Base-by-base conservation (phyloP, 2,888 invertebrate genomes). In the Erynnis tages region DNA sequence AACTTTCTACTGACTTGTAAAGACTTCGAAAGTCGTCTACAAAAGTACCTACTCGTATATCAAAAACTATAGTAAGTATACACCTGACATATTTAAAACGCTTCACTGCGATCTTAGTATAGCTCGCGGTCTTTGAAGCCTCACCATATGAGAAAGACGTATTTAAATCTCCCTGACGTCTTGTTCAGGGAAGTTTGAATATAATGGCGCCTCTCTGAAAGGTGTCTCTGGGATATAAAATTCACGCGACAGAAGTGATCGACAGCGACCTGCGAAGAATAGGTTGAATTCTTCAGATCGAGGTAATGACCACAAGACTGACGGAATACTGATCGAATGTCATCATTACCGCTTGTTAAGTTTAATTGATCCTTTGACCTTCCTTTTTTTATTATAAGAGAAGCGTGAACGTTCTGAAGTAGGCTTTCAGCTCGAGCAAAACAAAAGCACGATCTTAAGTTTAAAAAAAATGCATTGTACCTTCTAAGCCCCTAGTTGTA, bases 131-230 rank as follows among this genome's bases (percentile, higher is more conserved):
- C 66, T 67, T 63, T 44, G 45, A 63, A 62, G 83, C 82, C 73
- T 53, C 58, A 59, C 41, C 48, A 57, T 56, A 59, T 68, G 72
- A 76, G 70, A 72, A 66, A 82, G 76, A 79, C 66, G 78, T 83
- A 85, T 83, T 84, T 82, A 84, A 82, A 79, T 81, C 76, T 57
- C 67, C 71, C 71, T 79, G 82, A 83, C 76, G 79, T 79, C 78
- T 80, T 82, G 75, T 76, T 79, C 77, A 69, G 62, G 67, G 63
- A 64, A 67, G 71, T 72, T 76, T 69, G 74, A 76, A 75, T 76
- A 81, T 80, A 83, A 81, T 83, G 73, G 77, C 69, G 71, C 70
- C 69, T 73, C 61, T 56, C 55, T 61, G 66, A 62, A 62, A 63
- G 66, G 63, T 71, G 69, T 67, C 69, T 56, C 55, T 56, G 62